Percentiles rank a stretch among this genome's conserved stretches.
These are phyloP conservation scores for Umimayanthus kanabou DNA, from an alignment of 92 coral and sea anemone species.

Conservation along the genomic window DNA sequence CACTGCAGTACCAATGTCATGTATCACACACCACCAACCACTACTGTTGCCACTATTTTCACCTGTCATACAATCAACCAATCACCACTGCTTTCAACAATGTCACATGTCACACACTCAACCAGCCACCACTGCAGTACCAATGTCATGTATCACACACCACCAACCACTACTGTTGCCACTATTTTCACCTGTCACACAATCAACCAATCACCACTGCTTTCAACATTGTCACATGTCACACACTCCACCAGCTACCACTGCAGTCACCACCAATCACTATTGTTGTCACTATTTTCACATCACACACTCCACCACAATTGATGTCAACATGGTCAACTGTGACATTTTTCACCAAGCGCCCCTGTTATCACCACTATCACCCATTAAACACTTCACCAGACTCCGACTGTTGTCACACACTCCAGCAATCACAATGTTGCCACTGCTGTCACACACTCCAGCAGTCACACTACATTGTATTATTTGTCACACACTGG, in stretches of 20 bases:
- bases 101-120: neutral
- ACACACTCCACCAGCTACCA: neutral
- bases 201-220: neutral
- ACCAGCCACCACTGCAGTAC: neutral
- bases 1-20: neutral
- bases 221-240: neutral
- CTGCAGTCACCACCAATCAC: too few species aligned
- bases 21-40: neutral
- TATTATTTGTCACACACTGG: too few species aligned
- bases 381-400: neutral
- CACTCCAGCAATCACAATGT: too few species aligned
- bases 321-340: neutral
- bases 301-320: neutral
- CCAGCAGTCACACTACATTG: neutral
- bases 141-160: neutral
- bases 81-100: neutral
- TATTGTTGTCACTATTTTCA: too few species aligned
- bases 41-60: too few species aligned
- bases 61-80: too few species aligned
- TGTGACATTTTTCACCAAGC: neutral
- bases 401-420: too few species aligned
- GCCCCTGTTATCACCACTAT: neutral
- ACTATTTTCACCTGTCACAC: too few species aligned
- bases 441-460: neutral
- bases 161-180: neutral